phyloP scores from a whole-genome alignment of 2,797 vertebrate genomes.

The Amphiprion clarkii region DNA sequence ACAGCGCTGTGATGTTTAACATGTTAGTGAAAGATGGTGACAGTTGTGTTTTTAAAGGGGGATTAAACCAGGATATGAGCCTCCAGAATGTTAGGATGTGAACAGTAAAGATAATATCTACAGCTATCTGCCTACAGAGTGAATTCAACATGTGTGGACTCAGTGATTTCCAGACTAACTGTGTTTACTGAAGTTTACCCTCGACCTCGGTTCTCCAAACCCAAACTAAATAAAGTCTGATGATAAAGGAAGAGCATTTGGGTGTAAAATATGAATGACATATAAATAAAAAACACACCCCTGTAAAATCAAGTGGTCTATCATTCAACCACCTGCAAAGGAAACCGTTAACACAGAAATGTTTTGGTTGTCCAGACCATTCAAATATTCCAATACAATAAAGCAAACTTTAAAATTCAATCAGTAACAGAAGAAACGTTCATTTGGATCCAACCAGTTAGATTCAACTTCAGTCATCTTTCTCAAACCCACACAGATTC shows the following conservation, averaged over 20 bases:
- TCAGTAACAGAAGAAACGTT: not conserved
- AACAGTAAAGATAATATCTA: not conserved
- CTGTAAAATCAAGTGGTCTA: constrained; percentile 29
- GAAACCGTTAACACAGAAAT: constrained; percentile 4
- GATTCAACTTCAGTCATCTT: no score
- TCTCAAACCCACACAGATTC: no score
- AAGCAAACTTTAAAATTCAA: not conserved
- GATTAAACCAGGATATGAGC: not conserved
- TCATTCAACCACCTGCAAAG: constrained; percentile 39
- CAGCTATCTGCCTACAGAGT: not conserved
- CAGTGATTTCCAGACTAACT: no score
- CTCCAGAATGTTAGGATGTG: not conserved
- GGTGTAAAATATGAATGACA: no score
- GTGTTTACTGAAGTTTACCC: no score
- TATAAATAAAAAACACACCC: constrained; percentile 26
- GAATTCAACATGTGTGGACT: no score
- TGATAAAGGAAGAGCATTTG: not conserved
- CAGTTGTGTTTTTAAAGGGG: not conserved
- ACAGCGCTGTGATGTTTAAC: not conserved
- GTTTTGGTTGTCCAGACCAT: constrained; percentile 25
- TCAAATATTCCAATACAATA: not conserved
- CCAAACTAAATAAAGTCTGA: not conserved
- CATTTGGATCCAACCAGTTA: no score
- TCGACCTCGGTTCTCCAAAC: no score
- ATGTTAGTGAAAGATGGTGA: not conserved